Percentiles rank a stretch among this genome's conserved stretches.
Evolutionary conservation across 2,888 invertebrate species (phyloP).

Genomic region (Metopia argyrocephala): DNA sequence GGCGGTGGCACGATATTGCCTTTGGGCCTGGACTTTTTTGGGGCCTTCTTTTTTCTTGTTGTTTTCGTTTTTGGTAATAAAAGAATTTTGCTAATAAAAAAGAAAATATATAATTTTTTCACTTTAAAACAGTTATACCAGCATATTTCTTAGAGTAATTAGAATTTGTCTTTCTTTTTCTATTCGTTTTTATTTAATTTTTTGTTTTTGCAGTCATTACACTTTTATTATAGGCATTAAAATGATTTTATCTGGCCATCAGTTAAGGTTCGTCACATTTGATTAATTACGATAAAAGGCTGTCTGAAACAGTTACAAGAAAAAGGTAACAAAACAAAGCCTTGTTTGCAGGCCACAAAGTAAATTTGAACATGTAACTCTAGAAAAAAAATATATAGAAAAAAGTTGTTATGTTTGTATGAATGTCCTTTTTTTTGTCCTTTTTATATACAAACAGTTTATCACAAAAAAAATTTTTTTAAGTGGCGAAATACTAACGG

Average conservation of each 20-base stretch:
- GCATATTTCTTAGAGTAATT: too few relatives aligned
- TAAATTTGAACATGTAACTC: too few relatives aligned
- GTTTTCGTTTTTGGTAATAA: neutral
- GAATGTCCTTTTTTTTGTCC: neutral
- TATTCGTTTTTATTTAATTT: neutral
- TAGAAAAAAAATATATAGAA: too few relatives aligned
- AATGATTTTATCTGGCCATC: constrained; percentile 57
- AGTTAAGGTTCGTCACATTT: constrained; percentile 61
- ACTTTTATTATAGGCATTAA: constrained; percentile 52
- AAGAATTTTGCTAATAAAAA: constrained; percentile 2
- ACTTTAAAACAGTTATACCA: constrained; percentile 8
- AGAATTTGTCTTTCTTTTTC: neutral
- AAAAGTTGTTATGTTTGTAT: too few relatives aligned
- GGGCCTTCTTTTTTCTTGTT: neutral
- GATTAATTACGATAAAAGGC: constrained; percentile 54
- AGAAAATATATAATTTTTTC: neutral
- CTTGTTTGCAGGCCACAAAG: neutral
- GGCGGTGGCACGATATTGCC: constrained; percentile 11
- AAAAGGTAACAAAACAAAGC: constrained; percentile 7
- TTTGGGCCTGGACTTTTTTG: neutral
- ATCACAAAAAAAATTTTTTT: constrained; percentile 32
- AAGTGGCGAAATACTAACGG: constrained; percentile 21
- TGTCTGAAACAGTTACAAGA: constrained; percentile 20
- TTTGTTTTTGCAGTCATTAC: neutral
- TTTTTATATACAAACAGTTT: neutral